Conservation (phyloP, 2,888 invertebrate species). For the Fragum whitleyi region DNA sequence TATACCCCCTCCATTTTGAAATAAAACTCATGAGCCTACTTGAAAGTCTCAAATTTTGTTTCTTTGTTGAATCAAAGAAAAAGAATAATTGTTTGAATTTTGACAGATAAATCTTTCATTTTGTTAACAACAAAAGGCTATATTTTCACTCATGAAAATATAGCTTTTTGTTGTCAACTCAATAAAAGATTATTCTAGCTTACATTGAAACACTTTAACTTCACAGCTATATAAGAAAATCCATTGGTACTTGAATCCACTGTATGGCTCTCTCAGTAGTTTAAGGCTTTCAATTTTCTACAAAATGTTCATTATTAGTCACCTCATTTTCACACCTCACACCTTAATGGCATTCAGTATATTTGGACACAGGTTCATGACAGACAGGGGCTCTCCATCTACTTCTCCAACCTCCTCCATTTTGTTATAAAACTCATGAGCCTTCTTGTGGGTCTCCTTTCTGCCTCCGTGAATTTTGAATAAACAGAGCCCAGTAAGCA, state of each 20-base stretch:
- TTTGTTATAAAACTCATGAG: constrained; percentile 59
- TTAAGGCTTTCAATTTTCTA: neutral
- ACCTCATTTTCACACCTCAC: no score
- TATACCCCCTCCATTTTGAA: constrained; percentile 51
- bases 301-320: no score
- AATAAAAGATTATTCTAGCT: no score
- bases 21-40: constrained; percentile 61
- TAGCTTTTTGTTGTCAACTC: no score
- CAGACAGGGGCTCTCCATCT: constrained; percentile 42
- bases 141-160: no score
- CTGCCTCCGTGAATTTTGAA: constrained; percentile 33
- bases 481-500: no score
- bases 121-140: no score
- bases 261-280: neutral
- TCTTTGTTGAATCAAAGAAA: no score
- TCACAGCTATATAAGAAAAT: neutral
- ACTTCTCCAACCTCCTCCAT: constrained; percentile 38
- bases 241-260: neutral
- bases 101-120: no score
- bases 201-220: no score
- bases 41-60: no score
- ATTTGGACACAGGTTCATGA: constrained; percentile 57
- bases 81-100: no score
- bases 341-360: constrained; percentile 48
- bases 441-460: constrained; percentile 50